Base-by-base conservation (phyloP, 2,113 vertebrate genomes). In the Carassius carassius region DNA sequence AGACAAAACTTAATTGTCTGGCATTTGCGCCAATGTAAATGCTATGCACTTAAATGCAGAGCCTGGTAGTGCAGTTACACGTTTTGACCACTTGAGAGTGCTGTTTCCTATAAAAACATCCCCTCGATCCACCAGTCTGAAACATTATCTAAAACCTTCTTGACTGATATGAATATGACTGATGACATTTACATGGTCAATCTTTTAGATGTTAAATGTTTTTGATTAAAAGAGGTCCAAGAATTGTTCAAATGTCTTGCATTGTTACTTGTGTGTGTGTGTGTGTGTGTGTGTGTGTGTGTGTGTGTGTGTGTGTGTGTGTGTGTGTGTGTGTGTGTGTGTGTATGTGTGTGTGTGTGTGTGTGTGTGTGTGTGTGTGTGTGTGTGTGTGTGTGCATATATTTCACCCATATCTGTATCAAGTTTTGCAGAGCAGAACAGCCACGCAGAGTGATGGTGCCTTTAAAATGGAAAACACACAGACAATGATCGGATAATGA, bases 401-500 rank as follows among this genome's bases (percentile, higher is more conserved):
- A 37, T 58, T 35, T 58, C 29, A 19, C 32, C 5, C 37, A 76
- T 60, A 67, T 72, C 58, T 3, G 10, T 69, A 10, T 49, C 25
- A 19, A 32, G 32, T 13, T 25, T 56, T 25, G 51, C 44, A 25
- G 60, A 44, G 23, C 70, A 23, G 54, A 60, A 73, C 12, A 16
- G 37, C 37, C 51, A 54, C 51, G 82, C 12, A 10, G 51, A 58
- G 76, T 49, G 70, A 65, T 73, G 37, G 23, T 77, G 60, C 41
- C 58, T 84, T 84, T 29, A 75, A 54, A 37, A 23, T 37, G 56
- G 82, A 56, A 78, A 73, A 58, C 54, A 67, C 14, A 37, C 49
- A 25, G 47, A 78, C 35, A 81, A 70, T 85, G 63, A 78, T 58
- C 49, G n/a, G 17, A 80, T 49, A 63, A 67, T 74, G 54, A 73